phyloP scores from a whole-genome alignment of 53 echinoderm and acorn worm species.

The Apostichopus leukothele region DNA sequence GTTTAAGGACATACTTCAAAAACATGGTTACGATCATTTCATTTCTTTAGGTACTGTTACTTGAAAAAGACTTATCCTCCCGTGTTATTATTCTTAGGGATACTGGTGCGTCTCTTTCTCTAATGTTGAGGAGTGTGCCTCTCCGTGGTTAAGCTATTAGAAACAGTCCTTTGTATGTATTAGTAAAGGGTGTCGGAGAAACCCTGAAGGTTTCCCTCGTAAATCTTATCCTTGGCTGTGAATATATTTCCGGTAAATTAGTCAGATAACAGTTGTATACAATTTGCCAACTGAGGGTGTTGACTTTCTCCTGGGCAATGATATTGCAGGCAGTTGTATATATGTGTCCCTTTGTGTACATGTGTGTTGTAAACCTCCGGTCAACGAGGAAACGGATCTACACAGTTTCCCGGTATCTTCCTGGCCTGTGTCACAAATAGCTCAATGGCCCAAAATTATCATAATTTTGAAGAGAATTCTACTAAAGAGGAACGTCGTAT shows the following conservation, averaged over 20 bases:
- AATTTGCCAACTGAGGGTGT: slow-evolving; percentile 60
- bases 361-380: background rate
- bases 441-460: background rate
- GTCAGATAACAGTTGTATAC: slow-evolving; percentile 53
- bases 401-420: slow-evolving; percentile 37
- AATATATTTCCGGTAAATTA: slow-evolving; percentile 45
- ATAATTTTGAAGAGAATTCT: too few relatives aligned
- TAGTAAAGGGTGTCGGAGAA: slow-evolving; percentile 54
- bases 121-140: too few relatives aligned
- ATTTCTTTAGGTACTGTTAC: too few relatives aligned
- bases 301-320: slow-evolving; percentile 33
- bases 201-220: slow-evolving; percentile 42
- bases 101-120: too few relatives aligned
- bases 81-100: too few relatives aligned
- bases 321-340: slow-evolving; percentile 57
- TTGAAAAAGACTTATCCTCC: too few relatives aligned
- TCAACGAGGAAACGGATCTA: slow-evolving; percentile 20
- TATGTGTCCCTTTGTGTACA: slow-evolving; percentile 25
- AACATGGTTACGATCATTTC: too few relatives aligned
- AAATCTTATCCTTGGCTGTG: slow-evolving; percentile 42
- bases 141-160: background rate
- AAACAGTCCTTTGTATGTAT: slow-evolving; percentile 39
- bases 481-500: too few relatives aligned
- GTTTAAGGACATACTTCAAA: too few relatives aligned
- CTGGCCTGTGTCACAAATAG: slow-evolving; percentile 46